Base-by-base conservation (phyloP, 2,113 vertebrate species). In the Odocoileus virginianus region DNA sequence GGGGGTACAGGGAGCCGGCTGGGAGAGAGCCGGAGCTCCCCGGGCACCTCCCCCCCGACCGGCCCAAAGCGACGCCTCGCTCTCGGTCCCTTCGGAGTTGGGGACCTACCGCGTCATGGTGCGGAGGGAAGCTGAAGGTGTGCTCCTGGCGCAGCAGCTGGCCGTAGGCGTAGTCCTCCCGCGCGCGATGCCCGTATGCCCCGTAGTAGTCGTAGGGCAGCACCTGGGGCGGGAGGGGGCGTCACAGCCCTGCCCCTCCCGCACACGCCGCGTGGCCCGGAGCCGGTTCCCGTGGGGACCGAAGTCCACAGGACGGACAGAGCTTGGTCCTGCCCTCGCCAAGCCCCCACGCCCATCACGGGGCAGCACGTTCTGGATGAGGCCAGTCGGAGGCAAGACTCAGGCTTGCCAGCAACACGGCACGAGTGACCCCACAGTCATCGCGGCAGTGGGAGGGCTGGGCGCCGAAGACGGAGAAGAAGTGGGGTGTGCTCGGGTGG, bases 101-200 rank as follows among this genome's bases (percentile, higher is more conserved):
- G 6, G 2, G 23, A 7, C 98, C 99, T 98, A 99, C 99, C 64
- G 98, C 89, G 7, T 99, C 21, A 0, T 99, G 99, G 98, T 99
- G 99, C 0, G 99, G 99, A 2, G 99, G 99, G 97, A 99, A 99
- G 98, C 98, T 98, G 0, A 99, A 99, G 87, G 99, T 99, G 98
- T 99, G 99, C 88, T 99, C 99, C 0, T 98, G 98, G 0, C 97
- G 98, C 71, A 99, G 99, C 93, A 99, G 98, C n/a, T 52, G 84
- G 21, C 97, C 98, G 98, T 99, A 99, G 94, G 98, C 61, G 64
- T 99, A 99, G 93, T 99, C 98, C 16, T 54, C 2, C 43, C 99
- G 99, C 0, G 60, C 98, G 61, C 96, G 86, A 7, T 47, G 91
- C 23, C 99, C 99, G 0, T 99, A 99, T 0, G 99, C 99, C 0